Percentiles rank a stretch among this genome's conserved stretches.
These are phyloP conservation scores for Murina feae DNA, from an alignment of 2,113 vertebrate species.

Conservation along the genomic window DNA sequence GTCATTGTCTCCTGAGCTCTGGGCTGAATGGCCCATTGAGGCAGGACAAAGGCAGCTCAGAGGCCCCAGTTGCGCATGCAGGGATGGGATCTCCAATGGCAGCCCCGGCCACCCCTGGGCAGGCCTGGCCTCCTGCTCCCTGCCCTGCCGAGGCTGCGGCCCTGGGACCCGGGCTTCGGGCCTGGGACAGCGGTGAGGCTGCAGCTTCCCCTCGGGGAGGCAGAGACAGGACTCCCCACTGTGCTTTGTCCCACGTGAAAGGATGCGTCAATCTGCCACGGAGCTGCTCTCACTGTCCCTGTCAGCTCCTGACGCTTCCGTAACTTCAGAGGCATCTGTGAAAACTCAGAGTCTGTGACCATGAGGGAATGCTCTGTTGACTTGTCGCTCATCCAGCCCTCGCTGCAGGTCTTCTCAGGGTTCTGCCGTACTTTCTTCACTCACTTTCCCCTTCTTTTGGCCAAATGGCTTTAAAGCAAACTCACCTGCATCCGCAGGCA, in stretches of 20 bases:
- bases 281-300: neutral
- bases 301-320: neutral
- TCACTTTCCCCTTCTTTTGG: neutral
- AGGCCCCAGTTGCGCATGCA: neutral
- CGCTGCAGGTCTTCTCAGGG: neutral
- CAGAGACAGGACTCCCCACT: neutral
- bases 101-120: neutral
- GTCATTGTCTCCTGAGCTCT: slow-evolving; percentile 6
- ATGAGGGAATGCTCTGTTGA: rapidly evolving
- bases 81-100: neutral
- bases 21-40: slow-evolving; percentile 52
- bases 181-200: neutral
- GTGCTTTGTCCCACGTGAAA: neutral
- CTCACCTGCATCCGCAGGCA: too few relatives aligned
- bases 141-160: neutral
- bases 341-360: too few relatives aligned
- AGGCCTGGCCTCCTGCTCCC: neutral
- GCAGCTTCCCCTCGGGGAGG: neutral
- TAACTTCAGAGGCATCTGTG: too few relatives aligned
- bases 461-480: neutral
- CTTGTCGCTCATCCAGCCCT: neutral
- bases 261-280: neutral
- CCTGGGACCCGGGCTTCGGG: too few relatives aligned
- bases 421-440: neutral
- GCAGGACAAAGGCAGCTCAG: slow-evolving; percentile 56